Evolutionary conservation across 1,140 invertebrate species (phyloP).

Genomic region (Drosophila jambulina): DNA sequence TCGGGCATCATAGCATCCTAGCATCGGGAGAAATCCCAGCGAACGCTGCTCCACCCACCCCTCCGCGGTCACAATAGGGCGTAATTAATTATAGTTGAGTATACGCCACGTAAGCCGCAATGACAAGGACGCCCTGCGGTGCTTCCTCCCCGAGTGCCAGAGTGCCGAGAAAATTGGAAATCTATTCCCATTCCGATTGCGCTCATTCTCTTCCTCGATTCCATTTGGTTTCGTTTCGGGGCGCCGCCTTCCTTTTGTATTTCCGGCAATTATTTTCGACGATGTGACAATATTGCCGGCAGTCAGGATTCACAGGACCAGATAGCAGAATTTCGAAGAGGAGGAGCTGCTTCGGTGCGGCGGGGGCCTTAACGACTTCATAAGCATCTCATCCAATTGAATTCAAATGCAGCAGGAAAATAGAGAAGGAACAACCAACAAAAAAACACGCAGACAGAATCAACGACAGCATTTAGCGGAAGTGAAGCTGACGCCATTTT

Average conservation of each 20-base stretch:
- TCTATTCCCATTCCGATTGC: conserved; percentile 55
- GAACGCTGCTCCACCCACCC: background rate
- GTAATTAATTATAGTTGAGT: conserved; percentile 78
- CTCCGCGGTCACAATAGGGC: conserved; percentile 33
- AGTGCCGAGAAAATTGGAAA: conserved; percentile 71
- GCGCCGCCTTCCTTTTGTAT: conserved; percentile 73
- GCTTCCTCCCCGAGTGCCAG: conserved; percentile 44
- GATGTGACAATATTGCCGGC: conserved; percentile 75
- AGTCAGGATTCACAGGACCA: conserved; percentile 24
- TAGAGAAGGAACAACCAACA: background rate
- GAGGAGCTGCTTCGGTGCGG: background rate
- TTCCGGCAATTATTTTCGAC: conserved; percentile 81
- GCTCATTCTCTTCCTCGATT: conserved; percentile 48
- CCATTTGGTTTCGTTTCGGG: conserved; percentile 65
- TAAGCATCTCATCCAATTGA: conserved; percentile 70
- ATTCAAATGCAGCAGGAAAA: conserved; percentile 60
- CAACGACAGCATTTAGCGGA: conserved; percentile 49
- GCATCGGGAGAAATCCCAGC: conserved; percentile 12
- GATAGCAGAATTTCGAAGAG: background rate
- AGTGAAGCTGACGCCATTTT: conserved; percentile 72
- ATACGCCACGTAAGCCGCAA: conserved; percentile 63
- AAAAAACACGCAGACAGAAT: conserved; percentile 23
- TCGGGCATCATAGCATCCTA: background rate
- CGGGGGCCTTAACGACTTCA: conserved; percentile 66
- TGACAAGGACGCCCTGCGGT: conserved; percentile 62